These are phyloP conservation scores for Dallia pectoralis DNA, from an alignment of 2,797 vertebrate species.

Conservation along the genomic window DNA sequence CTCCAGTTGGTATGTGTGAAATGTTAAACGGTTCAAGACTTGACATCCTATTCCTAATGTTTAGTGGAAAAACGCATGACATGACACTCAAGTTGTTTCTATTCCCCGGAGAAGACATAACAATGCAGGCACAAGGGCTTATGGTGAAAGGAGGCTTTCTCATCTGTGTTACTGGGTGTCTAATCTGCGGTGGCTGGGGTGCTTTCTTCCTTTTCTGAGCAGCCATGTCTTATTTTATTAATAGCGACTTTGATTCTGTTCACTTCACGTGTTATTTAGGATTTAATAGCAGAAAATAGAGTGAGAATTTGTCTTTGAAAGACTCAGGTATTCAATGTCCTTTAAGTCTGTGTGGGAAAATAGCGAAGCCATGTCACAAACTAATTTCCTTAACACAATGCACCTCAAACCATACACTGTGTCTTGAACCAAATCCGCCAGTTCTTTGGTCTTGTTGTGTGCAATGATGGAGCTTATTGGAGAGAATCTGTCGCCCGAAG, in stretches of 20 bases:
- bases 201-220: slow-evolving; percentile 21
- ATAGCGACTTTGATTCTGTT: slow-evolving; percentile 6
- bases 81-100: slow-evolving; percentile 13
- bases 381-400: slow-evolving; percentile 42
- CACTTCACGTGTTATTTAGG: slow-evolving; percentile 22
- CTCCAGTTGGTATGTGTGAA: slow-evolving; percentile 12
- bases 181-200: neutral
- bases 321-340: slow-evolving; percentile 67
- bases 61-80: slow-evolving; percentile 29
- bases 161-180: slow-evolving; percentile 7
- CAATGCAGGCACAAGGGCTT: slow-evolving; percentile 42
- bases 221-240: slow-evolving; percentile 34
- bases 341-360: slow-evolving; percentile 22
- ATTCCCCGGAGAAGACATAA: slow-evolving; percentile 22
- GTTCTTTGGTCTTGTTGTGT: neutral
- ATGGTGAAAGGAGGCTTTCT: slow-evolving; percentile 14
- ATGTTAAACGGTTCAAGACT: slow-evolving; percentile 20
- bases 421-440: slow-evolving; percentile 24
- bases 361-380: slow-evolving; percentile 15
- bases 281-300: slow-evolving; percentile 40
- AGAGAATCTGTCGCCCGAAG: neutral
- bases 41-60: neutral
- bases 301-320: slow-evolving; percentile 44
- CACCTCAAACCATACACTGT: slow-evolving; percentile 2
- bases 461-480: neutral